These are phyloP conservation scores for Ganaspis sp. DNA, from an alignment of 1,140 invertebrate genomes.

Conservation along the genomic window DNA sequence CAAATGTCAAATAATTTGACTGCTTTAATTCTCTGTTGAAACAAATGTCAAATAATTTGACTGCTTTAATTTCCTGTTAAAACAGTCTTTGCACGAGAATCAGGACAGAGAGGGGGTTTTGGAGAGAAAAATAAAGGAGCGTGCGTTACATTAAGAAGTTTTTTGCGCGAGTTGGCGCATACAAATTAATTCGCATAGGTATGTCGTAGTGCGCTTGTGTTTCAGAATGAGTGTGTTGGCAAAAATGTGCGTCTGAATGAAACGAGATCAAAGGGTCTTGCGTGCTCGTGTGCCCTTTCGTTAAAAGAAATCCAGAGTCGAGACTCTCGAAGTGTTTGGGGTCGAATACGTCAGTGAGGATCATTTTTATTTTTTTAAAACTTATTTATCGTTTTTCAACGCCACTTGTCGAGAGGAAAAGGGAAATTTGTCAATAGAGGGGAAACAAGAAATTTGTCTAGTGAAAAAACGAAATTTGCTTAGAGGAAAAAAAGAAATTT, in stretches of 20 bases:
- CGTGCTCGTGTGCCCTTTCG: not conserved
- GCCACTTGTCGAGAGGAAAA: not conserved
- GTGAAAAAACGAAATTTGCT: no score
- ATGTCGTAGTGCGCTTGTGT: slow-evolving; percentile 7
- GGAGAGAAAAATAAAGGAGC: not conserved
- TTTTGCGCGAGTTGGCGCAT: slow-evolving; percentile 18
- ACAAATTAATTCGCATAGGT: slow-evolving; percentile 18
- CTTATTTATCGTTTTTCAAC: not conserved
- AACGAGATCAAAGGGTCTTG: slow-evolving; percentile 20
- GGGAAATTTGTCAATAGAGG: no score
- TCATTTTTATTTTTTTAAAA: not conserved
- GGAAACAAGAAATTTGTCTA: no score
- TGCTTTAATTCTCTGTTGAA: not conserved
- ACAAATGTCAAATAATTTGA: not conserved
- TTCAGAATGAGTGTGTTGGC: slow-evolving; percentile 6
- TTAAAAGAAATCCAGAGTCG: slow-evolving; percentile 13
- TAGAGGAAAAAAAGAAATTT: no score
- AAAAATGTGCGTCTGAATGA: slow-evolving; percentile 6
- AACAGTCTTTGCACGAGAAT: not conserved
- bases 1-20: not conserved
- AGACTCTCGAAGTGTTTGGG: slow-evolving; percentile 19
- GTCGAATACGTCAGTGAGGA: slow-evolving; percentile 20
- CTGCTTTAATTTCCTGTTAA: not conserved
- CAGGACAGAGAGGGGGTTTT: not conserved
- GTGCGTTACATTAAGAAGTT: slow-evolving; percentile 11